Base-by-base conservation (phyloP, 2,797 vertebrate species). In the Leptatherina wallacei region DNA sequence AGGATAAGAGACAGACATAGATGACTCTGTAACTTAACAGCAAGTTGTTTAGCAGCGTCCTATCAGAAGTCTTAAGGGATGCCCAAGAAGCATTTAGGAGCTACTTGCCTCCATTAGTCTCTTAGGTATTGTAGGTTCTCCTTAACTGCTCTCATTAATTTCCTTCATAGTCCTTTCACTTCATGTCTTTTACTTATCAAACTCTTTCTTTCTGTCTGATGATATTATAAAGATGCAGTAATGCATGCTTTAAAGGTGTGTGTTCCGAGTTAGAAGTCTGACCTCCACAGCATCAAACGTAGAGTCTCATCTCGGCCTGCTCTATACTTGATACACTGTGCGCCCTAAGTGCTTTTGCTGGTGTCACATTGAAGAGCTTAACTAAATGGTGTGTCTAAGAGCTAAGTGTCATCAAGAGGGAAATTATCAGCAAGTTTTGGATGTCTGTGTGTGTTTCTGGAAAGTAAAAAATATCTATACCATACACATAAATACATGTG, bases 231-330 rank as follows among this genome's bases (percentile, higher is more conserved):
- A 51, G n/a, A 69, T 69, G 33, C 27, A 67, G 36, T 29, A 20
- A 38, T 0, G 1, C 0, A 1, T 36, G 14, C 66, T 73, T 67
- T 61, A 72, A 73, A 84, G 68, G 44, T 57, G 16, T 29, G 7
- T 32, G 29, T 47, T 67, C 57, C 47, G 5, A 2, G 44, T 70
- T 22, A 27, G 6, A 58, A 59, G 80, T 64, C 58, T 78, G 73
- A 81, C 76, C 77, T 84, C 73, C 27, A 52, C 13, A 1, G 67
- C 35, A 57, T 82, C 66, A 64, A 62, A 72, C 40, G 52, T 58
- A 36, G 13, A 62, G 44, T 66, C 62, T 82, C 49, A 42, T 66
- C 13, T 56, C 2, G 68, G 4, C 61, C 61, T 61, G 59, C 59
- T 40, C 72, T 42, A 60, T 42, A 57, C 44, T 68, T 56, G 33